Conservation (phyloP, 1,140 invertebrate species). For the Papilio polytes region DNA sequence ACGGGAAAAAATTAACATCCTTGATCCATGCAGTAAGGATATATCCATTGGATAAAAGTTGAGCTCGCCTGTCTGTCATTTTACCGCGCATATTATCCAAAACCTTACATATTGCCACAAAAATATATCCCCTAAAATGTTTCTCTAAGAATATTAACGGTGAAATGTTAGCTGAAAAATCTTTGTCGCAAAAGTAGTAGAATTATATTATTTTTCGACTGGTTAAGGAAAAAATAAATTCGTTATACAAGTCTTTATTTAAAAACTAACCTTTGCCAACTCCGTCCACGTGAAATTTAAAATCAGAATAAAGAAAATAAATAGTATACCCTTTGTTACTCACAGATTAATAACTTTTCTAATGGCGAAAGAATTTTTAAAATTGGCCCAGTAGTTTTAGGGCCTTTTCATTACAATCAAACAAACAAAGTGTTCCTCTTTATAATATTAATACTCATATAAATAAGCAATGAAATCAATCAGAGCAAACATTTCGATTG, state of each 20-base stretch:
- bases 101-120: neutral
- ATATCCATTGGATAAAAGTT: neutral
- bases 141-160: neutral
- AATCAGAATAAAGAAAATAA: too few species aligned
- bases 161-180: neutral
- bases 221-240: neutral
- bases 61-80: constrained; percentile 9
- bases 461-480: constrained; percentile 1
- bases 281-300: too few species aligned
- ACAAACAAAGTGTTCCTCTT: too few species aligned
- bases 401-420: too few species aligned
- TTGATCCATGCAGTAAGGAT: neutral
- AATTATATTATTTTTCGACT: too few species aligned
- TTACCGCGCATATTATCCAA: neutral
- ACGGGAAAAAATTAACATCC: neutral
- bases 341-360: too few species aligned
- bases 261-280: too few species aligned
- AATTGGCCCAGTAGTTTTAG: too few species aligned
- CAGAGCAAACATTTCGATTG: constrained; percentile 4
- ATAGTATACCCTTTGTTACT: too few species aligned
- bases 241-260: neutral
- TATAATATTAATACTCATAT: too few species aligned
- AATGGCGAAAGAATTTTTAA: too few species aligned
- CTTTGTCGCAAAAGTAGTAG: neutral
- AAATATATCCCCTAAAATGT: neutral